phyloP scores from a whole-genome alignment of 2,113 vertebrate genomes.

The Scomber japonicus region DNA sequence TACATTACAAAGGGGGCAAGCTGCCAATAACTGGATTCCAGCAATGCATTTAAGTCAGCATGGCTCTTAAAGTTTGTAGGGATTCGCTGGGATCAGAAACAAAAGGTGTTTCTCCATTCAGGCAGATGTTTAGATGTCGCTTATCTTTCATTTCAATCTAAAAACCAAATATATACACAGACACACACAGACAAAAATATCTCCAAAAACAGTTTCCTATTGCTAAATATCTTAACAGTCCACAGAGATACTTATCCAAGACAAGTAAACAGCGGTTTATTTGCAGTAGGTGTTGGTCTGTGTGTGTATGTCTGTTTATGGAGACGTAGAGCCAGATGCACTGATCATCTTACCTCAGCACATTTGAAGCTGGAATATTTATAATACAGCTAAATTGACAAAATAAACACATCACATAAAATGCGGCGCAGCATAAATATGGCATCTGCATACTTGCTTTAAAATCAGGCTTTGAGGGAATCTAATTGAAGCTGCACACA shows the following conservation, averaged over 20 bases:
- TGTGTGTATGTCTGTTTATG: slow-evolving; percentile 36
- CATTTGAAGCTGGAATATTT: slow-evolving; percentile 69
- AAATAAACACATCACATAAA: slow-evolving; percentile 64
- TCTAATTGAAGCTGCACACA: slow-evolving; percentile 62
- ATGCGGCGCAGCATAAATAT: slow-evolving; percentile 62
- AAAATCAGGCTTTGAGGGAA: slow-evolving; percentile 47
- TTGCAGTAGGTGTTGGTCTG: slow-evolving; percentile 25
- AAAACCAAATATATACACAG: slow-evolving; percentile 6
- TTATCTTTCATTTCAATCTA: slow-evolving; percentile 37
- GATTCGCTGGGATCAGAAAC: slow-evolving; percentile 14
- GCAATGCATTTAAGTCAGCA: slow-evolving; percentile 41
- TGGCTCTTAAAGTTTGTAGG: slow-evolving; percentile 22
- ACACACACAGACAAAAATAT: not conserved
- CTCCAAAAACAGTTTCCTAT: slow-evolving; percentile 24
- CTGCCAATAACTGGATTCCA: slow-evolving; percentile 13
- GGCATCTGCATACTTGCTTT: slow-evolving; percentile 47
- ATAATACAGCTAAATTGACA: slow-evolving; percentile 58
- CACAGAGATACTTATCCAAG: slow-evolving; percentile 45
- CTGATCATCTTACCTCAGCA: slow-evolving; percentile 36
- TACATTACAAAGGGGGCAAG: slow-evolving; percentile 24
- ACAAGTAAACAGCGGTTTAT: slow-evolving; percentile 58
- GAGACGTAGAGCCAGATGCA: slow-evolving; percentile 23
- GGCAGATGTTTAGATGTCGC: slow-evolving; percentile 36
- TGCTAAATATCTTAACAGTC: slow-evolving; percentile 57
- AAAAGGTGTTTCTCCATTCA: slow-evolving; percentile 14